Conservation (phyloP, 2,113 vertebrate species). For the Morone chrysops region DNA sequence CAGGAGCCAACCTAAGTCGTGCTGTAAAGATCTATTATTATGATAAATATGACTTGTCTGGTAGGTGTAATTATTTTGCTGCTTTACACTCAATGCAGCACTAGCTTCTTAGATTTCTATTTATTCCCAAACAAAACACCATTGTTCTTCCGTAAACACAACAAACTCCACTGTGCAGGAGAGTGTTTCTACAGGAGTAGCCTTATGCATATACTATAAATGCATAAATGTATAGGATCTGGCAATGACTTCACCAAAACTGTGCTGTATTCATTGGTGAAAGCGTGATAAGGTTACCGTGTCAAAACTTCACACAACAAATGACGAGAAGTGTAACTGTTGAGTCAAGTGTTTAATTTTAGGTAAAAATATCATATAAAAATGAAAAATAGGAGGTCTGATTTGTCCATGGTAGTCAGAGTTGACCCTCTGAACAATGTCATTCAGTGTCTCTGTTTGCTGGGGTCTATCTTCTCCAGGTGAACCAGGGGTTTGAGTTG, state of each 20-base stretch:
- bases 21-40: background rate
- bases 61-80: background rate
- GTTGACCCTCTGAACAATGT: slow-evolving; percentile 61
- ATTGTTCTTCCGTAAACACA: background rate
- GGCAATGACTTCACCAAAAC: background rate
- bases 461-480: slow-evolving; percentile 97
- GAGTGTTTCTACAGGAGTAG: background rate
- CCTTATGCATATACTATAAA: background rate
- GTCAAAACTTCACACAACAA: background rate
- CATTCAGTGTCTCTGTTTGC: slow-evolving; percentile 86
- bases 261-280: background rate
- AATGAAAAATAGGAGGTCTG: background rate
- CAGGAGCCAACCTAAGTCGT: background rate
- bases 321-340: slow-evolving; percentile 10
- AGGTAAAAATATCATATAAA: background rate
- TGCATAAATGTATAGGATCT: background rate
- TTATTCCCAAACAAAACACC: background rate
- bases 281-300: background rate
- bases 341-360: slow-evolving; percentile 46
- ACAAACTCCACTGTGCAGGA: background rate
- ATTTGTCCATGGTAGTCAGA: background rate
- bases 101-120: background rate
- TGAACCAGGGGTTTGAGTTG: slow-evolving; percentile 97
- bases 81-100: background rate
- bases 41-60: background rate